Percentiles rank a stretch among this genome's conserved stretches.
phyloP scores from a whole-genome alignment of 1,140 invertebrate species.

The Laodelphax striatellus region DNA sequence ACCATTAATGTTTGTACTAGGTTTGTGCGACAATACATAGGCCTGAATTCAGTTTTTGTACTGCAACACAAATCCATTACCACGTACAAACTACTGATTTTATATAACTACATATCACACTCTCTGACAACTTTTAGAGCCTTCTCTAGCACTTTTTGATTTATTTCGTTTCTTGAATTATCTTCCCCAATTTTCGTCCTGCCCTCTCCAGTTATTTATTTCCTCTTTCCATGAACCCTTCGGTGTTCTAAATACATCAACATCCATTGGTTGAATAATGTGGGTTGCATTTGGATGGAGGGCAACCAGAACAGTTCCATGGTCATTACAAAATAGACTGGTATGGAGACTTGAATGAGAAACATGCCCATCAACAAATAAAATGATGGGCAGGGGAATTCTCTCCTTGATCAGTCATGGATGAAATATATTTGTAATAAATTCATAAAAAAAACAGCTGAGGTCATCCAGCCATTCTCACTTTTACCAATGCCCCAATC shows the following conservation, averaged over 20 bases:
- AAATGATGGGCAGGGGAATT: conserved; percentile 24
- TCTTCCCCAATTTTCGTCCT: no score
- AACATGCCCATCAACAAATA: conserved; percentile 33
- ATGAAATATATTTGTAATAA: conserved; percentile 17
- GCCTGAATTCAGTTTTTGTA: no score
- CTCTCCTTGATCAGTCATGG: conserved; percentile 14
- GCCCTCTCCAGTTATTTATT: no score
- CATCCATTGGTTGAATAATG: conserved; percentile 33
- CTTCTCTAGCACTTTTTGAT: no score
- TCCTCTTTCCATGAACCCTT: no score
- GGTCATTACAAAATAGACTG: conserved; percentile 30
- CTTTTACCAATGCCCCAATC: conserved; percentile 29
- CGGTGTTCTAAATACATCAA: conserved; percentile 31
- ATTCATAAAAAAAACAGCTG: conserved; percentile 13
- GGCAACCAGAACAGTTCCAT: conserved; percentile 31
- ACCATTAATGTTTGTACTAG: no score
- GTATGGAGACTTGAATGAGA: conserved; percentile 29
- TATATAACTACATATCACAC: no score
- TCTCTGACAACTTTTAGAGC: no score
- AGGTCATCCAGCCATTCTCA: conserved; percentile 23
- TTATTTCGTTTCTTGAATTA: no score
- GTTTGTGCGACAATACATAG: no score
- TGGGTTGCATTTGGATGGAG: conserved; percentile 34
- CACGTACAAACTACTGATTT: no score
- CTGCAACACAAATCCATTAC: no score